A percentile compares a stretch with the other conserved stretches of the same genome.
Evolutionary conservation across 2,797 vertebrate genomes (phyloP).

Genomic region (Erethizon dorsatum): DNA sequence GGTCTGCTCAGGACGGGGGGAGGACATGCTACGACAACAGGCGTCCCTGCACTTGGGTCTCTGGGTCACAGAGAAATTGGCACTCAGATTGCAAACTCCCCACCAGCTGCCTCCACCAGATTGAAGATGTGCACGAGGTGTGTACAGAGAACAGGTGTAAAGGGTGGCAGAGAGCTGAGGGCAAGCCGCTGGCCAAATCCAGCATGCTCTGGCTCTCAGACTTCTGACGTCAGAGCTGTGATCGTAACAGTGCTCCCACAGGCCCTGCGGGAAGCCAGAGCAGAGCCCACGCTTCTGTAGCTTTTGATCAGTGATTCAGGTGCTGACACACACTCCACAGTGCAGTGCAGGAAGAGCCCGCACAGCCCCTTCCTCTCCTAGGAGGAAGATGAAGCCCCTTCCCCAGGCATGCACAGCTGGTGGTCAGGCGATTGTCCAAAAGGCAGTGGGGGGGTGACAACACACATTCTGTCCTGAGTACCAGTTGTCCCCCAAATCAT

Average conservation of each 20-base stretch:
- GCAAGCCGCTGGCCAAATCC: not conserved
- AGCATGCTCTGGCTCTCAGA: not conserved
- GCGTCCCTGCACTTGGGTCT: not conserved
- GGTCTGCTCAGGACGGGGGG: not conserved
- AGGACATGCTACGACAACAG: not conserved
- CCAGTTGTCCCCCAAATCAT: too few relatives aligned
- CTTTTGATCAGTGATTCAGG: not conserved
- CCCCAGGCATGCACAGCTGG: not conserved
- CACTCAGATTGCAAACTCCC: not conserved
- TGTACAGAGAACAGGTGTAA: too few relatives aligned
- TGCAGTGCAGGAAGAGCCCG: accelerated
- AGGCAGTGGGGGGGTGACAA: not conserved
- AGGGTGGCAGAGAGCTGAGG: not conserved
- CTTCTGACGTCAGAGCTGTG: not conserved
- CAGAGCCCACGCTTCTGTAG: accelerated
- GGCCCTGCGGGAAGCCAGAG: accelerated
- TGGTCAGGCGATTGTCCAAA: not conserved
- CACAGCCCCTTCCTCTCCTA: not conserved
- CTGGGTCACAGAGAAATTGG: not conserved
- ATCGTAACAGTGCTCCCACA: not conserved
- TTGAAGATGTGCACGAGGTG: not conserved
- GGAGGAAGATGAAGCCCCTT: not conserved
- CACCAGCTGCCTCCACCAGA: not conserved
- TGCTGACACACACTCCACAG: not conserved
- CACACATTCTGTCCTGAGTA: not conserved